Evolutionary conservation across 2,113 vertebrate genomes (phyloP), one percentile per base, ranked within the genome.

Genomic region (Corythaixoides concolor): DNA sequence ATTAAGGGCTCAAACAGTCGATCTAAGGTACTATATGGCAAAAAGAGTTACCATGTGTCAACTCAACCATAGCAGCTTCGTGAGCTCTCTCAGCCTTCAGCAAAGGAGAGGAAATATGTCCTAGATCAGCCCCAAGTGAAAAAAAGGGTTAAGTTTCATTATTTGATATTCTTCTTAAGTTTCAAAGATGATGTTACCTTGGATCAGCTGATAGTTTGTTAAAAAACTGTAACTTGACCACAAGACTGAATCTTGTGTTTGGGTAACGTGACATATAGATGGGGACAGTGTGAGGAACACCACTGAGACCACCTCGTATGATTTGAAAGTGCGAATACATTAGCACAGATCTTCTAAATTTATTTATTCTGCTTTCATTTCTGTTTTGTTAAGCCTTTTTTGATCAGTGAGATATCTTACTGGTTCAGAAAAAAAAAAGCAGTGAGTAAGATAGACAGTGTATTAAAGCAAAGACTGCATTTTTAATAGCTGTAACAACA

Each of bases 361-460:
- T 64, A 43, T 30, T 83, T 63, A 23, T 67, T 88, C 49, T 90
- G 33, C 63, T 83, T 88, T 79, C 53, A 69, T 86, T 90, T 94
- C 63, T 94, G 50, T 83, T 88, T 75, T 90, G 11, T 47, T 83
- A 80, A 93, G 50, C n/a, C 55, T 35, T 62, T 85, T 81, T 81
- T 82, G 85, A 52, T 80, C 58, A 86, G 27, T 69, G 72, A 90
- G 50, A 45, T 79, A 83, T 37, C 39, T 81, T 79, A 59, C 28
- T 56, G 72, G 4, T 76, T 93, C 58, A 62, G 39, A 12, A 76
- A 79, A 60, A 62, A 62, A 33, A 62, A 30, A 77, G 2, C 22
- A 60, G 35, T 37, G 64, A 81, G 30, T 47, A 90, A 86, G 63
- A 74, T 17, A 86, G 75, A 92, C 0, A 11, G 20, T 80, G 18